Evolutionary conservation across 2,113 vertebrate genomes (phyloP), one percentile per base, ranked within the genome.

Genomic region (Ictalurus punctatus): DNA sequence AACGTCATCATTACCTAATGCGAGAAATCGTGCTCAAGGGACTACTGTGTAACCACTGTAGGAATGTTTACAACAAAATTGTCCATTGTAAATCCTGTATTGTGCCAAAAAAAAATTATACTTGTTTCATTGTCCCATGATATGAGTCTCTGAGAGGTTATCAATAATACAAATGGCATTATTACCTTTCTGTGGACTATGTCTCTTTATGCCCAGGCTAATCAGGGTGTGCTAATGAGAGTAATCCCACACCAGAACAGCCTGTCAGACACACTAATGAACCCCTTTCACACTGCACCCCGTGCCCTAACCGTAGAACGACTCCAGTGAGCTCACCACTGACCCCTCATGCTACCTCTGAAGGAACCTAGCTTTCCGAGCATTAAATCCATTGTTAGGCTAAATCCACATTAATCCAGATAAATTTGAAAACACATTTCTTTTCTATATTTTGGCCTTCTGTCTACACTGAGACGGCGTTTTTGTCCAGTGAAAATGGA

Each of bases 111-210:
- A 10, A 52, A 6, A 48, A 7, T 6, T 58, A 0, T 21, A 25
- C 52, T 6, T 16, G 23, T 52, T 73, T 82, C 40, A 23, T 27
- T 69, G 44, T 30, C 30, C 83, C 34, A 21, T 8, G 48, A 67
- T 85, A 84, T 19, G 69, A n/a, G 40, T 54, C 56, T 30, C 16
- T 61, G 54, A 81, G 54, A 81, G 74, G 52, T 76, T 78, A 91
- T 87, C 86, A 89, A 85, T 87, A 85, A 89, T 89, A 82, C 37
- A 89, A 44, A 56, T 74, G 63, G 40, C 54, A 34, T 87, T 78
- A 73, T 34, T 59, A 80, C 67, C 30, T 86, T 90, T 79, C 87
- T 71, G 16, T 34, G 16, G 48, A 44, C 37, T 17, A 17, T 25
- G 6, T 73, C 48, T 63, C n/a, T 23, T 56, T 54, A 52, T 44